These are phyloP conservation scores for Nylanderia fulva DNA, from an alignment of 1,140 invertebrate species.

Conservation along the genomic window DNA sequence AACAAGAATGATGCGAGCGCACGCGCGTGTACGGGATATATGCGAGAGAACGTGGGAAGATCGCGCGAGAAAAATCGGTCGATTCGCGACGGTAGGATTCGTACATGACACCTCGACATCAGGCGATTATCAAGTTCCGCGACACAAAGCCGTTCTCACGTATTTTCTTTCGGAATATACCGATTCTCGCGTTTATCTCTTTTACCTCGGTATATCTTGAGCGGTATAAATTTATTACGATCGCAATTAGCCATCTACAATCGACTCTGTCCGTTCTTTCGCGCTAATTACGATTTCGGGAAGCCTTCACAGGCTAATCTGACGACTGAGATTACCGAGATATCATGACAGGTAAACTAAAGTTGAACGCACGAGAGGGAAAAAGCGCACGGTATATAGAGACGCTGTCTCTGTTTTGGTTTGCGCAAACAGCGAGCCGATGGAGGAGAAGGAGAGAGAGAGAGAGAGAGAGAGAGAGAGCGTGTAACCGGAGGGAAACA, in stretches of 20 bases:
- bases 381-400: slow-evolving; percentile 31
- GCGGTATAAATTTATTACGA: not conserved
- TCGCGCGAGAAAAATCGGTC: slow-evolving; percentile 62
- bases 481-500: slow-evolving; percentile 66
- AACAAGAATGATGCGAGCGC: slow-evolving; percentile 66
- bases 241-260: not conserved
- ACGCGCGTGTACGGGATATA: slow-evolving; percentile 61
- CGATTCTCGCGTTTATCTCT: not conserved
- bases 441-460: slow-evolving; percentile 27
- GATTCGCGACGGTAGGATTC: slow-evolving; percentile 31
- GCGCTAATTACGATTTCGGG: slow-evolving; percentile 13
- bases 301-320: slow-evolving; percentile 71
- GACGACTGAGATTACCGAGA: slow-evolving; percentile 10
- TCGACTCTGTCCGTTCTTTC: not conserved
- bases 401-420: too few relatives aligned
- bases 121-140: slow-evolving; percentile 1
- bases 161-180: not conserved
- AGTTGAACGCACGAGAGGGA: slow-evolving; percentile 3
- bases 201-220: not conserved
- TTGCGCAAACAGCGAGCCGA: slow-evolving; percentile 6
- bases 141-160: slow-evolving; percentile 35
- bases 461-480: not conserved
- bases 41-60: slow-evolving; percentile 71
- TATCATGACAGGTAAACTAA: slow-evolving; percentile 7
- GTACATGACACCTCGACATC: slow-evolving; percentile 15